Percentiles rank a stretch among this genome's conserved stretches.
Evolutionary conservation across 2,113 vertebrate species (phyloP).

Genomic region (Electrona antarctica): DNA sequence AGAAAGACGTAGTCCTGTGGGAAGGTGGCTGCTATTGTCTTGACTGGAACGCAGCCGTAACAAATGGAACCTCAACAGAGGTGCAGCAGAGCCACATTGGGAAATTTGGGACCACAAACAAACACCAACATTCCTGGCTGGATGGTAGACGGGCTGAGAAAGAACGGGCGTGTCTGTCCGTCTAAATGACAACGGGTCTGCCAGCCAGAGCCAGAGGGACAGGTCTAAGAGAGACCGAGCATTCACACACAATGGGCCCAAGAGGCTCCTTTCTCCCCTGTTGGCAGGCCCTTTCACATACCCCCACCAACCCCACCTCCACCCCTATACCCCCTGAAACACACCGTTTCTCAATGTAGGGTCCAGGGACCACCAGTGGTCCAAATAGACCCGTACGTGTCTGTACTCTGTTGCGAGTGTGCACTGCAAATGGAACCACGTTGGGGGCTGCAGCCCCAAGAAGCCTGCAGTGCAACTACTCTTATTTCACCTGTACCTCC

Average conservation of each 20-base stretch:
- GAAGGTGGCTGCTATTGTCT: background rate
- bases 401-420: too few species aligned
- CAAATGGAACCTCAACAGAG: conserved; percentile 38
- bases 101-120: conserved; percentile 50
- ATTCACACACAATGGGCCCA: conserved; percentile 71
- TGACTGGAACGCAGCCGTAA: conserved; percentile 29
- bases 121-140: conserved; percentile 60
- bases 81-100: conserved; percentile 29
- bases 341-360: conserved; percentile 37
- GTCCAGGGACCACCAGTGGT: too few species aligned
- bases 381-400: background rate
- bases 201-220: conserved; percentile 39
- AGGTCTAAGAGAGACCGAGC: conserved; percentile 51
- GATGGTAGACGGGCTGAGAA: conserved; percentile 46
- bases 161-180: conserved; percentile 40
- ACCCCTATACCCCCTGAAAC: conserved; percentile 58
- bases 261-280: conserved; percentile 70
- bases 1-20: background rate
- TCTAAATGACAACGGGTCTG: conserved; percentile 33
- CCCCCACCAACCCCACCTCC: conserved; percentile 42
- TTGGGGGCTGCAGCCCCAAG: too few species aligned
- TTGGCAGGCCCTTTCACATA: conserved; percentile 75
- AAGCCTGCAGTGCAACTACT: too few species aligned
- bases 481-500: too few species aligned
- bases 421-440: too few species aligned